Conservation (phyloP, 2,888 invertebrate genomes). For the Heliconius charithonia region DNA sequence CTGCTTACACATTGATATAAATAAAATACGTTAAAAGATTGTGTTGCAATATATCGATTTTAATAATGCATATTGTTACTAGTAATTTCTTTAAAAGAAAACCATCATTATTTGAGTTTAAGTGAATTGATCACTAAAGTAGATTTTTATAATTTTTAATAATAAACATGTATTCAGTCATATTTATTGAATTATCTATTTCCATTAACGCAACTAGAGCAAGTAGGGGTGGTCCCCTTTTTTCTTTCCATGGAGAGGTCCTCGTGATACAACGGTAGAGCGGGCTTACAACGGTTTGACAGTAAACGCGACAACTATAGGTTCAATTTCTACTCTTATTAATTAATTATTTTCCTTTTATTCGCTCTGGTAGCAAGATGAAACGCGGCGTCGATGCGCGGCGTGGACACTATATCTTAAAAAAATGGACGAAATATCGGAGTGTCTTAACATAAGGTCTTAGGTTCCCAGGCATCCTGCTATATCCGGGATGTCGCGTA, state of each 20-base stretch:
- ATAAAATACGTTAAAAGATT: constrained; percentile 34
- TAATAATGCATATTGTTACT: not conserved
- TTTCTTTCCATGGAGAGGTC: too few species aligned
- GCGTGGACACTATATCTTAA: too few species aligned
- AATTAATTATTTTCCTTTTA: not conserved
- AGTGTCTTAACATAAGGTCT: not conserved
- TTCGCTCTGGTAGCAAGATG: not conserved
- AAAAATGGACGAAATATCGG: not conserved
- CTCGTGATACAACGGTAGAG: too few species aligned
- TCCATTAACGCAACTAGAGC: too few species aligned
- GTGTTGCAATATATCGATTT: constrained; percentile 42
- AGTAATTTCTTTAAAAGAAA: not conserved
- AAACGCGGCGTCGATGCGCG: too few species aligned
- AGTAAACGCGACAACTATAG: not conserved
- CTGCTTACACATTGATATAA: constrained; percentile 41
- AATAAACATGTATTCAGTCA: too few species aligned
- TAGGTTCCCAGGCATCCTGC: not conserved
- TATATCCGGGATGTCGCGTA: not conserved
- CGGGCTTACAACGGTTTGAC: not conserved
- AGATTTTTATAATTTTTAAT: too few species aligned
- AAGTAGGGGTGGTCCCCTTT: too few species aligned
- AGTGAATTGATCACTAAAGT: too few species aligned
- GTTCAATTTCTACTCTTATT: not conserved
- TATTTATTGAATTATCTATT: too few species aligned
- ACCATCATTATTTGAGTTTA: too few species aligned